Evolutionary conservation across 2,113 vertebrate species (phyloP).

Genomic region (Dipodomys stephensi): DNA sequence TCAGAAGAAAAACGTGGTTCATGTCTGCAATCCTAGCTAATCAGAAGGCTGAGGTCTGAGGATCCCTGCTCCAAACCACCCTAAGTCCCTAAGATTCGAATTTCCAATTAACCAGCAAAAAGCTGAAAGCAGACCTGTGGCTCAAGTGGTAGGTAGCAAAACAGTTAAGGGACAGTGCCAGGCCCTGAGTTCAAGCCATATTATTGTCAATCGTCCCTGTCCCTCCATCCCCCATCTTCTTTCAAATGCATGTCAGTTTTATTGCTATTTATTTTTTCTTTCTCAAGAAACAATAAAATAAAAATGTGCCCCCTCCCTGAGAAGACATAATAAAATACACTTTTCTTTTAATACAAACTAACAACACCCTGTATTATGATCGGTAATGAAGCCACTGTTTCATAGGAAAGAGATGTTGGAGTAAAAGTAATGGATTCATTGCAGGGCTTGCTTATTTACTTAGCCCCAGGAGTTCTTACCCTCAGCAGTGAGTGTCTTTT

Average conservation of each 20-base stretch:
- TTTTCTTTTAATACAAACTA: neutral
- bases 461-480: neutral
- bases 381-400: neutral
- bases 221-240: neutral
- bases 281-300: constrained; percentile 24
- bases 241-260: neutral
- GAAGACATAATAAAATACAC: neutral
- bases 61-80: too few relatives aligned
- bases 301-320: neutral
- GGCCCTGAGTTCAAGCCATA: too few relatives aligned
- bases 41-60: too few relatives aligned
- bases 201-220: too few relatives aligned
- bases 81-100: too few relatives aligned
- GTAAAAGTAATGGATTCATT: neutral
- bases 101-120: too few relatives aligned
- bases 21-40: too few relatives aligned
- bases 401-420: neutral
- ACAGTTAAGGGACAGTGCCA: too few relatives aligned
- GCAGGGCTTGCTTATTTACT: neutral
- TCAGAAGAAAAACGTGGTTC: constrained; percentile 14
- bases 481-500: neutral
- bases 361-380: neutral
- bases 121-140: too few relatives aligned
- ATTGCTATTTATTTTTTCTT: constrained; percentile 34
- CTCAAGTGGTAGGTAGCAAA: too few relatives aligned